Conservation (phyloP, 2,888 invertebrate genomes). For the Magallana nippona region DNA sequence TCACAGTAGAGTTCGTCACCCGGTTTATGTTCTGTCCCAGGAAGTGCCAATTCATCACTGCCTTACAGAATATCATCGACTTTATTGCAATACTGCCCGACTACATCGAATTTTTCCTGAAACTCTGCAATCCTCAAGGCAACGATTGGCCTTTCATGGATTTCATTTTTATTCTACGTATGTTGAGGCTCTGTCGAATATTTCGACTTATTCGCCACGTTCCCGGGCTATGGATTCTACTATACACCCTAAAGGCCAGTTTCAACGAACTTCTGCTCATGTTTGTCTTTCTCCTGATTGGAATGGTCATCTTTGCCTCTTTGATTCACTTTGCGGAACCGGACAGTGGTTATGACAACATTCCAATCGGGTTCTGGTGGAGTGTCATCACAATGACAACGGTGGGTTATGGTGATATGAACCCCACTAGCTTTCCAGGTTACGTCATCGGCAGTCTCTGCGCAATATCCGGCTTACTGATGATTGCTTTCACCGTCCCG, state of each 20-base stretch:
- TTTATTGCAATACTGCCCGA: conserved; percentile 75
- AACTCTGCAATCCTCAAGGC: conserved; percentile 64
- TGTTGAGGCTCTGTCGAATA: conserved; percentile 75
- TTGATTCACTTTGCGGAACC: conserved; percentile 77
- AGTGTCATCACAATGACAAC: conserved; percentile 78
- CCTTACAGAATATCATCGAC: conserved; percentile 76
- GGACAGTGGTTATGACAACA: conserved; percentile 73
- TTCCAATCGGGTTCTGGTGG: conserved; percentile 79
- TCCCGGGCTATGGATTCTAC: conserved; percentile 76
- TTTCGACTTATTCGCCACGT: conserved; percentile 76
- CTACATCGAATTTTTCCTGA: conserved; percentile 73
- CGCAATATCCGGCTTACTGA: conserved; percentile 75
- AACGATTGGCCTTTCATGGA: conserved; percentile 71
- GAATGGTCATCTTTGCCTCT: conserved; percentile 78
- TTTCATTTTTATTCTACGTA: conserved; percentile 74
- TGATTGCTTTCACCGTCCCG: conserved; percentile 77
- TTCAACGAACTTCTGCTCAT: conserved; percentile 77
- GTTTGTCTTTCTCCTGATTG: conserved; percentile 76
- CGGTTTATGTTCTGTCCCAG: conserved; percentile 73
- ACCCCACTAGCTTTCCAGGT: conserved; percentile 71
- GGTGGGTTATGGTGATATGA: conserved; percentile 78
- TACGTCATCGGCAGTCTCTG: conserved; percentile 76
- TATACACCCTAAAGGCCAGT: conserved; percentile 77
- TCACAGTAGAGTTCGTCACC: conserved; percentile 75
- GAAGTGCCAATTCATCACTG: conserved; percentile 72